Percentiles rank a stretch among this genome's conserved stretches.
phyloP scores from a whole-genome alignment of 2,888 invertebrate species.

The Caenorhabditis japonica region DNA sequence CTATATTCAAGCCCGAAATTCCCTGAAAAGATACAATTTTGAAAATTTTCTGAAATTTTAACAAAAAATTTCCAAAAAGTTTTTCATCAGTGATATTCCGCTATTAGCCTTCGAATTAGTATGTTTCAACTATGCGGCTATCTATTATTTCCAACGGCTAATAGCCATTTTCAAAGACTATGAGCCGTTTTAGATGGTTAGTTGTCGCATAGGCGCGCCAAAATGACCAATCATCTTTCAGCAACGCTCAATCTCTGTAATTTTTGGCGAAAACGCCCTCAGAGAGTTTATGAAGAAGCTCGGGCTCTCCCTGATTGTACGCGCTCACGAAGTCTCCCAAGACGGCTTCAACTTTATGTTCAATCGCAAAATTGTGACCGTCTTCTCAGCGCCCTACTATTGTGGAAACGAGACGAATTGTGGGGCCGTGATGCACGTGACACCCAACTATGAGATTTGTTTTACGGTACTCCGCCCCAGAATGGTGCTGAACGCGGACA shows the following conservation, averaged over 20 bases:
- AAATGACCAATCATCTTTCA: slow-evolving; percentile 18
- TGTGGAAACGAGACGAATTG: slow-evolving; percentile 70
- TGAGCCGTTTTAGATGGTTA: too few species aligned
- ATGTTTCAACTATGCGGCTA: too few species aligned
- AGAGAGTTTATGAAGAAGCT: slow-evolving; percentile 59
- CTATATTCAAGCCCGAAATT: too few species aligned
- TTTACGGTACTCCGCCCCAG: slow-evolving; percentile 49
- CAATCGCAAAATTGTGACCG: slow-evolving; percentile 61
- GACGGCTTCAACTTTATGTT: slow-evolving; percentile 65
- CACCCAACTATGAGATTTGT: slow-evolving; percentile 28
- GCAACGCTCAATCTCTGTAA: slow-evolving; percentile 63
- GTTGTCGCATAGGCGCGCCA: too few species aligned
- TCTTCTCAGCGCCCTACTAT: slow-evolving; percentile 75
- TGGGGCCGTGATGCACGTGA: slow-evolving; percentile 61
- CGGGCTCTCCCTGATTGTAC: slow-evolving; percentile 65
- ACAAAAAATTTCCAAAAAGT: too few species aligned
- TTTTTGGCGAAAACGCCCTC: slow-evolving; percentile 65
- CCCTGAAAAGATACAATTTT: too few species aligned
- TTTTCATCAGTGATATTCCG: too few species aligned
- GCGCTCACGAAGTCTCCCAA: slow-evolving; percentile 70
- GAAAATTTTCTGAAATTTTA: too few species aligned
- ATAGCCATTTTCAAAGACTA: too few species aligned
- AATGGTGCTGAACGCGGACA: slow-evolving; percentile 30
- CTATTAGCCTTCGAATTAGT: too few species aligned
- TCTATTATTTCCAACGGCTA: too few species aligned